These are phyloP conservation scores for Rhamnusium bicolor DNA, from an alignment of 2,888 invertebrate species.

Conservation along the genomic window DNA sequence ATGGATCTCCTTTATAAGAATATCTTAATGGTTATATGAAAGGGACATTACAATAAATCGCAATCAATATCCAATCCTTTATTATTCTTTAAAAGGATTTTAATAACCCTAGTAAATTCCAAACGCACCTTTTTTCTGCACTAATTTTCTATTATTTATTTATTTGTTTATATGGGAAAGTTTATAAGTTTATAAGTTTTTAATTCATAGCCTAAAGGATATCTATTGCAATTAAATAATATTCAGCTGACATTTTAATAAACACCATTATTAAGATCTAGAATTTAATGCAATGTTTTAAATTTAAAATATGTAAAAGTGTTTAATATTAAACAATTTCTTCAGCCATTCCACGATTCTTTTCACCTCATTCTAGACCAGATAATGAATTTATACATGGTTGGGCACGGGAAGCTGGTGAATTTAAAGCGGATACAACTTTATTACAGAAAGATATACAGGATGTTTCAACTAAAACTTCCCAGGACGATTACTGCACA, in stretches of 20 bases:
- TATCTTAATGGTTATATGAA: constrained; percentile 42
- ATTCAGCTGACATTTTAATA: background rate
- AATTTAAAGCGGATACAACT: too few relatives aligned
- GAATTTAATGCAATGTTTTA: background rate
- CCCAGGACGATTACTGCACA: too few relatives aligned
- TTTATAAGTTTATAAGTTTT: background rate
- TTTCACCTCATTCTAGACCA: too few relatives aligned
- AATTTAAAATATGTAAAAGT: background rate
- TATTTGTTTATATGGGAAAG: background rate
- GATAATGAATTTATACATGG: too few relatives aligned
- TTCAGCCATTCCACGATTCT: too few relatives aligned
- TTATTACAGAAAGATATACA: too few relatives aligned
- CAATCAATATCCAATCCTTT: constrained; percentile 38
- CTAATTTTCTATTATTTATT: background rate
- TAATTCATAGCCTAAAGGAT: background rate
- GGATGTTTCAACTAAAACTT: too few relatives aligned
- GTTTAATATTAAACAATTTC: too few relatives aligned
- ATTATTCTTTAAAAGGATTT: constrained; percentile 40
- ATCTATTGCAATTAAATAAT: background rate
- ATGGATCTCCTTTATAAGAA: constrained; percentile 43
- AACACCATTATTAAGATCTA: background rate
- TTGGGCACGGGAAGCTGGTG: too few relatives aligned
- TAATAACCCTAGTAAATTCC: constrained; percentile 36
- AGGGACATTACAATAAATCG: constrained; percentile 40
- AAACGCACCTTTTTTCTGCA: background rate